Evolutionary conservation across 2,113 vertebrate genomes (phyloP).

Genomic region (Eurypyga helias): DNA sequence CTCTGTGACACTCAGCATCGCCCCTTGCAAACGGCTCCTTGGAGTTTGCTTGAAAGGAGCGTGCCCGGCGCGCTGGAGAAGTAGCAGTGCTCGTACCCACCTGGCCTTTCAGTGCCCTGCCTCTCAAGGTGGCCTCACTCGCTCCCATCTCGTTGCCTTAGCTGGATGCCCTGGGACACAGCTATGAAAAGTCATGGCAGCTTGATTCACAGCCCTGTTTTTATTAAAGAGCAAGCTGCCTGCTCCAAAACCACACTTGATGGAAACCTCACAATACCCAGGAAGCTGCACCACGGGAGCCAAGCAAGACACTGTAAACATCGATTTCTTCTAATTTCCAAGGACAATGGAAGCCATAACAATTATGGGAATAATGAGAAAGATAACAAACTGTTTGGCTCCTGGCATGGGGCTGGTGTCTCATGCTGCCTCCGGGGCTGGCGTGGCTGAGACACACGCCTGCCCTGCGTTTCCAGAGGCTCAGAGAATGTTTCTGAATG

Average conservation of each 20-base stretch:
- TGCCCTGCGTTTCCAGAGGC: neutral
- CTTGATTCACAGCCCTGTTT: neutral
- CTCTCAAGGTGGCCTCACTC: rapidly evolving
- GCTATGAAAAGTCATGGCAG: neutral
- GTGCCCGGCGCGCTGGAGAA: rapidly evolving
- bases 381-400: neutral
- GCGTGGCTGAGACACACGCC: rapidly evolving
- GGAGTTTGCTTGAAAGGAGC: neutral
- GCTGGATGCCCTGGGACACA: neutral
- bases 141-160: neutral
- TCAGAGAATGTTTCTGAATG: neutral
- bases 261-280: neutral
- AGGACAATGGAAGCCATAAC: neutral
- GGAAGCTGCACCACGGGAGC: neutral
- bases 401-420: neutral
- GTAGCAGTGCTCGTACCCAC: neutral
- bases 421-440: rapidly evolving
- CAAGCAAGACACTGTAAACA: neutral
- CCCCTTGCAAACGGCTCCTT: neutral
- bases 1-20: neutral
- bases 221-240: neutral
- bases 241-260: neutral
- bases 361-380: neutral
- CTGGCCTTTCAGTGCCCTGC: rapidly evolving
- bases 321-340: slow-evolving; percentile 10